Evolutionary conservation across 2,113 vertebrate genomes (phyloP).

Genomic region (Irena cyanogastra): DNA sequence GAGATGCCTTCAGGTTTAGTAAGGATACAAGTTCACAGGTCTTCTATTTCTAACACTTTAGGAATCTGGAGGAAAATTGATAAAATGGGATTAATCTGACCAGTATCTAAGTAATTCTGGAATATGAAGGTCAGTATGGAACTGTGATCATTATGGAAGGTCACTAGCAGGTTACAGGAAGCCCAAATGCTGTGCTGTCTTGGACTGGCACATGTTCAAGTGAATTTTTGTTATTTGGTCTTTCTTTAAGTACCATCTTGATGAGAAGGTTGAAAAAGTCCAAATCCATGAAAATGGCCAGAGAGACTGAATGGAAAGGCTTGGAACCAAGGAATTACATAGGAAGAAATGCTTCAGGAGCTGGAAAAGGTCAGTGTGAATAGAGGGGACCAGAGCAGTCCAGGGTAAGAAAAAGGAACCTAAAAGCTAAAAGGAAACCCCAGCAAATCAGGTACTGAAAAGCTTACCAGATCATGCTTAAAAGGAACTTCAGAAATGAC

Average conservation of each 20-base stretch:
- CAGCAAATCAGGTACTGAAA: neutral
- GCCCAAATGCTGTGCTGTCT: neutral
- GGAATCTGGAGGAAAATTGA: neutral
- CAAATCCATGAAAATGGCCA: neutral
- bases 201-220: neutral
- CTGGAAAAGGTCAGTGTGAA: neutral
- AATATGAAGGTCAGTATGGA: neutral
- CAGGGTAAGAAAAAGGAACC: conserved; percentile 9
- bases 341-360: neutral
- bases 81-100: neutral
- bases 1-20: neutral
- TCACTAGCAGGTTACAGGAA: neutral
- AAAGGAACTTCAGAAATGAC: conserved; percentile 11
- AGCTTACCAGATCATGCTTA: neutral
- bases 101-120: neutral
- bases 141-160: neutral
- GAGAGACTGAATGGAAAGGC: neutral
- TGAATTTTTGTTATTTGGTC: neutral
- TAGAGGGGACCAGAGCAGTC: neutral
- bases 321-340: neutral
- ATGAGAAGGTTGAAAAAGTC: neutral
- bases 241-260: neutral
- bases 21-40: neutral
- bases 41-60: neutral
- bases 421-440: neutral